Base-by-base conservation (phyloP, 2,888 invertebrate species). In the Eupithecia exiguata region DNA sequence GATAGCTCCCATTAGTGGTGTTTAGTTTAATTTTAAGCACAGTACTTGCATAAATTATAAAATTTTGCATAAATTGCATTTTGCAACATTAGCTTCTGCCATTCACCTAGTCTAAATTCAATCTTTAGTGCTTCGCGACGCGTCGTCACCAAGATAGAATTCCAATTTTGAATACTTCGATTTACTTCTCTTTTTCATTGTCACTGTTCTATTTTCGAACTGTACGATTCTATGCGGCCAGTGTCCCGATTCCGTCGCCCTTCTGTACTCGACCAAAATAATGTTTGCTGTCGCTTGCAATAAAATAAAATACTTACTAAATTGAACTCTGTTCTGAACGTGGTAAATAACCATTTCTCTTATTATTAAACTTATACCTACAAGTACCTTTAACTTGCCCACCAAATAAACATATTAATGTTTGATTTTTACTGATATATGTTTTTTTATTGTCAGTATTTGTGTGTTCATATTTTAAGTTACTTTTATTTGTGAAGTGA, bases 201-300 rank as follows among this genome's bases (percentile, higher is more conserved):
- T 88, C 87, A 86, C 84, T 83, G 81, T 84, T 88, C 89, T 89
- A 89, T 89, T 89, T 88, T 85, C 68, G 83, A 81, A 81, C 80
- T 76, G 83, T 65, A 67, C 72, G 71, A 63, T 86, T 87, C 86
- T 86, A 86, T 85, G 83, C 83, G 81, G 83, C 85, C 85, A 84
- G 86, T 84, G 81, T 80, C 79, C 79, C 68, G 82, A 83, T 82
- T 85, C 78, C 78, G 77, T 82, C 84, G 84, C 84, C 84, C 83
- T 86, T 84, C 84, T 83, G 81, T 79, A 83, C 80, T 78, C 72
- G 74, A 80, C 78, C 78, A 82, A 79, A 77, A 78, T 80, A 78
- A 76, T 70, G 70, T 74, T 75, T 72, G 65, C 73, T 61, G 38
- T 70, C 43, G 40, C 53, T 74, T 74, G 67, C 72, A 58, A 65